phyloP scores from a whole-genome alignment of 2,888 invertebrate genomes.

The Drosophila differens region DNA sequence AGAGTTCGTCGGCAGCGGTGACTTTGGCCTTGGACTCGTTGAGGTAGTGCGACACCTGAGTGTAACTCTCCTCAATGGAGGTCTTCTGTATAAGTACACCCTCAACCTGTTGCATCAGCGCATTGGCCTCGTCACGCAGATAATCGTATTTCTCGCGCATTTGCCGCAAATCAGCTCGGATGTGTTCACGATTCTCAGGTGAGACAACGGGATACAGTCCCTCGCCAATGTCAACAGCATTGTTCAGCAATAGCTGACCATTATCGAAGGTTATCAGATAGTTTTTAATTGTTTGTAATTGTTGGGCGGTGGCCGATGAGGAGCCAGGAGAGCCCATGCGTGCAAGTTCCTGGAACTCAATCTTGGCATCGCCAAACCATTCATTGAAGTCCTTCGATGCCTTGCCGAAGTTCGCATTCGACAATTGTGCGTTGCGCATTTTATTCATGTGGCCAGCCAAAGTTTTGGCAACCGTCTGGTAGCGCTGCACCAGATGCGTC shows the following conservation, averaged over 20 bases:
- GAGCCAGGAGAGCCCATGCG: conserved; percentile 90
- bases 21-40: conserved; percentile 91
- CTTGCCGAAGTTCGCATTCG: conserved; percentile 88
- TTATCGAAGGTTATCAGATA: conserved; percentile 88
- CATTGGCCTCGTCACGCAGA: conserved; percentile 93
- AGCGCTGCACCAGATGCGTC: conserved; percentile 91
- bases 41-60: conserved; percentile 95
- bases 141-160: conserved; percentile 94
- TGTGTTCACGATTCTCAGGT: conserved; percentile 93
- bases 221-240: conserved; percentile 94
- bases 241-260: conserved; percentile 92
- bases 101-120: conserved; percentile 94
- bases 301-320: conserved; percentile 90
- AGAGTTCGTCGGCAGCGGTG: conserved; percentile 89
- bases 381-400: conserved; percentile 90
- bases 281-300: conserved; percentile 90
- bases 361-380: conserved; percentile 92
- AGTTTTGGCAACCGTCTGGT: conserved; percentile 91
- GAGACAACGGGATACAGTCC: conserved; percentile 94
- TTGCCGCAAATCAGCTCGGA: conserved; percentile 92
- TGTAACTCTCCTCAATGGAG: conserved; percentile 96
- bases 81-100: conserved; percentile 95
- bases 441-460: conserved; percentile 90
- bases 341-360: conserved; percentile 90
- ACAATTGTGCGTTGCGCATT: conserved; percentile 89